Evolutionary conservation across 1,140 invertebrate species (phyloP), one percentile per base, ranked within the genome.

Genomic region (Drosophila yakuba): DNA sequence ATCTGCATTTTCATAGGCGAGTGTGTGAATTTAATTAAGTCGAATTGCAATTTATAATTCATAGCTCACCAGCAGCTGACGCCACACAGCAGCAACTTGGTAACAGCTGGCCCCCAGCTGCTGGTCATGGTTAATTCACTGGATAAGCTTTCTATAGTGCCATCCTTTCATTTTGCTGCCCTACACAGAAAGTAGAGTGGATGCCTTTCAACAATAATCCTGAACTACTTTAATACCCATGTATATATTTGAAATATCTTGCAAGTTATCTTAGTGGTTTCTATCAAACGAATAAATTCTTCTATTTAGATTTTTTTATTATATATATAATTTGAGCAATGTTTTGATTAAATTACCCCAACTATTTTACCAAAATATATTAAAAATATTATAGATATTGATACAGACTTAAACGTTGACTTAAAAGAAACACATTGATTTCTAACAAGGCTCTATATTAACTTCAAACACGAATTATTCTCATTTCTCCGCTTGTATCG

Each of bases 71-170:
- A 47, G 32, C 45, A 51, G 43, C 36, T 51, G 48, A 56, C 69
- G 36, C 47, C 68, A 58, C 36, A 47, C 41, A 47, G 43, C 45
- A 28, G 20, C 14, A 47, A 38, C 51, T 73, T 38, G 36, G 25
- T 28, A 57, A 58, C 47, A 73, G 59, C 51, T 69, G 61, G 35
- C 39, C 8, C 35, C 47, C 48, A 61, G 52, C 47, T 48, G 45
- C 39, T 58, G 54, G 72, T 67, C 78, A 78, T 86, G 75, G 66
- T 80, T 84, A 84, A 84, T 84, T 86, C 67, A 86, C 72, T 57
- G 64, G 59, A 52, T 76, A 52, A 23, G 56, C 67, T 47, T 10
- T 8, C 15, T 39, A 14, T 39, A 32, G 7, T 32, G 32, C 32
- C 8, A 32, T 12, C 11, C 52, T 15, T 48, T 28, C 1, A 39